Evolutionary conservation across 2,113 vertebrate genomes (phyloP).

Genomic region (Archocentrus centrarchus): DNA sequence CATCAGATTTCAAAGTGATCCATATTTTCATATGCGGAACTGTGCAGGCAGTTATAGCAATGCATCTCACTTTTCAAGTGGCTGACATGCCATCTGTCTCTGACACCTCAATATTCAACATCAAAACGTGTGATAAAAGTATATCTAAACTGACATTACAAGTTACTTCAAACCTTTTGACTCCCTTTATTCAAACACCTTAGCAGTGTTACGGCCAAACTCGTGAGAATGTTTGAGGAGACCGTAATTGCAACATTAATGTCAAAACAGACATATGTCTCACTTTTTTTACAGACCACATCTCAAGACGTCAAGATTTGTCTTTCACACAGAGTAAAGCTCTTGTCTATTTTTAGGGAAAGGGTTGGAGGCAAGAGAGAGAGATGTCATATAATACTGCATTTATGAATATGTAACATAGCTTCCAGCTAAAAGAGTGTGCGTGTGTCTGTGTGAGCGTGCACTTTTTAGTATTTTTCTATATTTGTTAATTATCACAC

Average conservation of each 20-base stretch:
- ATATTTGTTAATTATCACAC: constrained; percentile 40
- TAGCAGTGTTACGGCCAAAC: background rate
- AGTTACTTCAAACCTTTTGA: background rate
- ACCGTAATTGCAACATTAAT: background rate
- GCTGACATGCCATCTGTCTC: background rate
- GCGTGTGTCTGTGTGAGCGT: background rate
- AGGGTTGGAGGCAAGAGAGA: constrained; percentile 52
- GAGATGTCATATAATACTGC: constrained; percentile 63
- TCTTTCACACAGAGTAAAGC: constrained; percentile 36
- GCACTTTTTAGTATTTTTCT: constrained; percentile 7
- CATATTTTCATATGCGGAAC: background rate
- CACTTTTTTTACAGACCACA: background rate
- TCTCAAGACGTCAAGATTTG: constrained; percentile 40
- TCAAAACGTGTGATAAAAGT: background rate
- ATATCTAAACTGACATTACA: background rate
- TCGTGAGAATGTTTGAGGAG: constrained; percentile 10
- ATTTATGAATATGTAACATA: constrained; percentile 75
- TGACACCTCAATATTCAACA: background rate
- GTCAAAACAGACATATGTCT: constrained; percentile 29
- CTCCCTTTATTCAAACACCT: background rate
- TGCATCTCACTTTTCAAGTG: constrained; percentile 4
- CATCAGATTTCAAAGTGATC: background rate
- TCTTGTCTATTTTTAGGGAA: constrained; percentile 59
- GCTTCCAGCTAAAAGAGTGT: constrained; percentile 53
- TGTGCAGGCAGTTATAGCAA: background rate